Conservation (phyloP, 2,797 vertebrate species). For the Ctenochaetus hawaiiensis region DNA sequence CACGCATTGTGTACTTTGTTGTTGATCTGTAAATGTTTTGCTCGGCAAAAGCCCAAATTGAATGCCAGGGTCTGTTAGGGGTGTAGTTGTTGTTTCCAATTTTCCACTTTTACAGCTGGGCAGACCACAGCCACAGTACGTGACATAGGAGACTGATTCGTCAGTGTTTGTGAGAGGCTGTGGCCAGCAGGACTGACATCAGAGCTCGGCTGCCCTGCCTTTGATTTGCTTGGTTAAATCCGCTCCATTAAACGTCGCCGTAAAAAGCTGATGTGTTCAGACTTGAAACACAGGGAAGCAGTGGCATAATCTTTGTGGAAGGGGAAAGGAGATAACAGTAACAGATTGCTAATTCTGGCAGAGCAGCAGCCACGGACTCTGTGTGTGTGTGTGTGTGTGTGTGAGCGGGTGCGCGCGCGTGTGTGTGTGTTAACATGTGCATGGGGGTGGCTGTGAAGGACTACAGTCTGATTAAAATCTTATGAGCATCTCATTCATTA, state of each 20-base stretch:
- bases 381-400: constrained; percentile 32
- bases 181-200: constrained; percentile 52
- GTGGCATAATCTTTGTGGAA: constrained; percentile 52
- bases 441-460: constrained; percentile 57
- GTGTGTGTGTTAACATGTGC: constrained; percentile 46
- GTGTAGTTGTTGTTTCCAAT: constrained; percentile 81
- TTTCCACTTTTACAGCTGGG: constrained; percentile 83
- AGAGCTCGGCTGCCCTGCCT: constrained; percentile 44
- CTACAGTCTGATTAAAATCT: constrained; percentile 81
- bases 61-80: constrained; percentile 78
- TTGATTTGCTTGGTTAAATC: constrained; percentile 66
- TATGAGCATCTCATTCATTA: constrained; percentile 82
- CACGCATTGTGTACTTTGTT: constrained; percentile 53
- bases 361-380: constrained; percentile 28
- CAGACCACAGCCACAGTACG: constrained; percentile 69
- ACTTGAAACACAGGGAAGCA: constrained; percentile 58
- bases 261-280: constrained; percentile 71
- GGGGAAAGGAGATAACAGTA: constrained; percentile 51
- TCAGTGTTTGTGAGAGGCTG: constrained; percentile 52
- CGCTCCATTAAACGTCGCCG: constrained; percentile 63
- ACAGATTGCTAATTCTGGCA: constrained; percentile 66
- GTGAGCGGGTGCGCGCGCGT: neutral
- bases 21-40: constrained; percentile 75
- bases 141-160: constrained; percentile 69
- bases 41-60: constrained; percentile 69